These are phyloP conservation scores for Xenopus petersii DNA, from an alignment of 2,797 vertebrate genomes.

Conservation along the genomic window DNA sequence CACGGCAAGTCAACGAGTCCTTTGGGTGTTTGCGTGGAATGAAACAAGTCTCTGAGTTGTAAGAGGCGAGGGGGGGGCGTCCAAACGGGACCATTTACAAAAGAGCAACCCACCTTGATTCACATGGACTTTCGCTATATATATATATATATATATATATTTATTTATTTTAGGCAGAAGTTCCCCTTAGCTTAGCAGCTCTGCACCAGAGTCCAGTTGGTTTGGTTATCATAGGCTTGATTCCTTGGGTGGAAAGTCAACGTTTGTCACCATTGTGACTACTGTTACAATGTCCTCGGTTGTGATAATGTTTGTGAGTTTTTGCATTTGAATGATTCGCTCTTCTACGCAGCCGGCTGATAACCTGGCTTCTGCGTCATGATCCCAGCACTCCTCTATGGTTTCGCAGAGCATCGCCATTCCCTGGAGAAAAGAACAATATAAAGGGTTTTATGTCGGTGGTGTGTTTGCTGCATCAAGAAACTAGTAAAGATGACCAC, in stretches of 20 bases:
- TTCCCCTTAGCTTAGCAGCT: constrained; percentile 67
- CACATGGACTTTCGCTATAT: constrained; percentile 30
- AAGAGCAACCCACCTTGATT: constrained; percentile 55
- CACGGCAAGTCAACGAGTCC: constrained; percentile 33
- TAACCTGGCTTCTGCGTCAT: constrained; percentile 91
- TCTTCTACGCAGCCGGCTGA: constrained; percentile 95
- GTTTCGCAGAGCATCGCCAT: constrained; percentile 94
- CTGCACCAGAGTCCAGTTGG: constrained; percentile 63
- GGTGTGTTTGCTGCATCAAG: too few relatives aligned
- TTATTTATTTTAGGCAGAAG: constrained; percentile 42
- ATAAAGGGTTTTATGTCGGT: too few relatives aligned
- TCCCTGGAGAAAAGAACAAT: constrained; percentile 66
- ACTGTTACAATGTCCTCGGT: constrained; percentile 95
- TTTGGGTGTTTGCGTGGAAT: constrained; percentile 60
- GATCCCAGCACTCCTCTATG: constrained; percentile 98
- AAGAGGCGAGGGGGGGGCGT: background rate
- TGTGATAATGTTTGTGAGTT: constrained; percentile 84
- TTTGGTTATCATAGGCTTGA: constrained; percentile 89
- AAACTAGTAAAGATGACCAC: too few relatives aligned
- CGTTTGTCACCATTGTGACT: constrained; percentile 97
- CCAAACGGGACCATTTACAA: background rate
- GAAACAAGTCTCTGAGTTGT: constrained; percentile 55
- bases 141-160: background rate
- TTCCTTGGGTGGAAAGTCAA: constrained; percentile 98
- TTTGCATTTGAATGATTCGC: constrained; percentile 93